These are phyloP conservation scores for Orchesella cincta DNA, from an alignment of 1,140 invertebrate species.

Conservation along the genomic window DNA sequence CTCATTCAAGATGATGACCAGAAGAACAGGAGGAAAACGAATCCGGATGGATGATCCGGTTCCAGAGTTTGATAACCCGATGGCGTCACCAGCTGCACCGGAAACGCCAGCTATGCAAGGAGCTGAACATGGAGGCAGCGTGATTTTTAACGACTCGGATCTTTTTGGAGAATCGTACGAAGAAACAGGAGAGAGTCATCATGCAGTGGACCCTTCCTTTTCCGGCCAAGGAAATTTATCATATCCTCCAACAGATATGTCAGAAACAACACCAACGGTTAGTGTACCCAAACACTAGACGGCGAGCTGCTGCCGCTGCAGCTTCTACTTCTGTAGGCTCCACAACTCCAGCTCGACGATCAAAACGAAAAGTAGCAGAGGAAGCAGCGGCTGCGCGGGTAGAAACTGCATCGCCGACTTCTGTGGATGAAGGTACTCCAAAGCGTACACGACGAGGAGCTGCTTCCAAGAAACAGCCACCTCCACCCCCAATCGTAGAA, in stretches of 20 bases:
- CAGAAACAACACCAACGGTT: not conserved
- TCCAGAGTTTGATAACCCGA: constrained; percentile 74
- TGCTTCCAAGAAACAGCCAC: constrained; percentile 30
- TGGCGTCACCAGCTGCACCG: constrained; percentile 67
- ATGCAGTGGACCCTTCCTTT: constrained; percentile 22
- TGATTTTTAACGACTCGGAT: constrained; percentile 49
- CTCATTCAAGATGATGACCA: no score
- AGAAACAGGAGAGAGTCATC: constrained; percentile 23
- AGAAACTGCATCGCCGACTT: constrained; percentile 40
- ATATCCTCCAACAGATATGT: constrained; percentile 8
- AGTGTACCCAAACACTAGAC: not conserved
- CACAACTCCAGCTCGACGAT: constrained; percentile 53
- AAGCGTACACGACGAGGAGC: constrained; percentile 35
- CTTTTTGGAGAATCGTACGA: constrained; percentile 33
- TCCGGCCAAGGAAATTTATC: constrained; percentile 19
- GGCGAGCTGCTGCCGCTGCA: constrained; percentile 34
- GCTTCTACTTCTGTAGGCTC: constrained; percentile 42
- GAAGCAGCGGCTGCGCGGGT: constrained; percentile 53
- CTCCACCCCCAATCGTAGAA: constrained; percentile 51
- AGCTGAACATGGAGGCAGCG: constrained; percentile 57
- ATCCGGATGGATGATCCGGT: constrained; percentile 85
- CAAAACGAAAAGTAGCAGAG: constrained; percentile 48
- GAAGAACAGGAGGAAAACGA: constrained; percentile 80
- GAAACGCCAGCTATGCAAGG: constrained; percentile 26
- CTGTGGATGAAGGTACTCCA: constrained; percentile 18